A percentile compares a stretch with the other conserved stretches of the same genome.
Conservation (phyloP, 23 tunicate species). For the Trididemnum miniatum region DNA sequence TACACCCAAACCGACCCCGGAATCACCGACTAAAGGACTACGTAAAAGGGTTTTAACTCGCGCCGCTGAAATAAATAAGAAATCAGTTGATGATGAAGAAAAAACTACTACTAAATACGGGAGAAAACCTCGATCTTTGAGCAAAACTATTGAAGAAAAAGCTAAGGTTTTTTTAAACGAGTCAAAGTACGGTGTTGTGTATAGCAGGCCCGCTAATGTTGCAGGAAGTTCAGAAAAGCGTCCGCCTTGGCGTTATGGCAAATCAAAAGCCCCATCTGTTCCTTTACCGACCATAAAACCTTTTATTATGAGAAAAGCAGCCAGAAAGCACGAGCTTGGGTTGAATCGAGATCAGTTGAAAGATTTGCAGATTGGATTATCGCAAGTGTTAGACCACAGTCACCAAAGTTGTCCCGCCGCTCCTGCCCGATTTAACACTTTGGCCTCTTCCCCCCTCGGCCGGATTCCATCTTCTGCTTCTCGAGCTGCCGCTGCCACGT, state of each 20-base stretch:
- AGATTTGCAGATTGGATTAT: conserved; percentile 53
- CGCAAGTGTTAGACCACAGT: conserved; percentile 58
- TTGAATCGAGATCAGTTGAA: conserved; percentile 60
- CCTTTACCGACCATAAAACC: conserved; percentile 63
- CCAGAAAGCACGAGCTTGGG: conserved; percentile 67
- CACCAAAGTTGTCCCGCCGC: conserved; percentile 39
- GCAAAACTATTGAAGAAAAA: conserved; percentile 62
- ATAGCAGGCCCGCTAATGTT: conserved; percentile 34
- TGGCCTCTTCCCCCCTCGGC: conserved; percentile 52
- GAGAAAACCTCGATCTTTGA: conserved; percentile 28
- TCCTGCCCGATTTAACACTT: conserved; percentile 24
- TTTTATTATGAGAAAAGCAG: conserved; percentile 63
- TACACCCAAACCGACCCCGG: conserved; percentile 19
- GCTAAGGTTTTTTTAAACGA: conserved; percentile 46
- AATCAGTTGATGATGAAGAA: not conserved
- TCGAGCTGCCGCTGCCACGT: conserved; percentile 33
- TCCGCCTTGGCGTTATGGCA: conserved; percentile 77
- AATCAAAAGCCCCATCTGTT: conserved; percentile 35
- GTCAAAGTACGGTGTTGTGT: conserved; percentile 51
- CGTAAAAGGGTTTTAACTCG: conserved; percentile 51
- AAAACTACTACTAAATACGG: conserved; percentile 4
- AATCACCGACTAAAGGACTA: conserved; percentile 38
- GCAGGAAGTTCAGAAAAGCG: conserved; percentile 19
- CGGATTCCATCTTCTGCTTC: conserved; percentile 53
- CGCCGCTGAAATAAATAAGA: conserved; percentile 54